Percentiles rank a stretch among this genome's conserved stretches.
Evolutionary conservation across 2,888 invertebrate species (phyloP).

Genomic region (Cantharis nigra): DNA sequence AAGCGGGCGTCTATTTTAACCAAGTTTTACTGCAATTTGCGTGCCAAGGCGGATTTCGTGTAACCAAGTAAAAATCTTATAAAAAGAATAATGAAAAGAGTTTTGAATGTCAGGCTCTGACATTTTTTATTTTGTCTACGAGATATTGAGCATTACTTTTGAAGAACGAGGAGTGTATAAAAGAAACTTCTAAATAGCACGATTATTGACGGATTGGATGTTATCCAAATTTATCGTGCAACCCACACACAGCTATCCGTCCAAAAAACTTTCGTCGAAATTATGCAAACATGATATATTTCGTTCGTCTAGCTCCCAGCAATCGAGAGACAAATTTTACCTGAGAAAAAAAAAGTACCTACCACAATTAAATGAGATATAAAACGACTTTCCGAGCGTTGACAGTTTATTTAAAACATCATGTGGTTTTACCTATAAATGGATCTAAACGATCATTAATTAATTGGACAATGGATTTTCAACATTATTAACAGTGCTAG

Average conservation of each 20-base stretch:
- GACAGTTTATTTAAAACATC: neutral
- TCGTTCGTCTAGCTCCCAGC: neutral
- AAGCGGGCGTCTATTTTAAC: neutral
- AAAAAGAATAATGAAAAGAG: neutral
- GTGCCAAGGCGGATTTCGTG: neutral
- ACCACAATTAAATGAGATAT: neutral
- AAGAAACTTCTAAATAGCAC: slow-evolving; percentile 21
- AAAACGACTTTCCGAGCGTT: neutral
- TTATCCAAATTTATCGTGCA: slow-evolving; percentile 20
- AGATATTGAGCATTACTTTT: slow-evolving; percentile 2
- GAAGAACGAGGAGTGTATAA: neutral
- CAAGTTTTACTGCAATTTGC: neutral
- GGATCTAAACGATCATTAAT: neutral
- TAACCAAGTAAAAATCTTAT: neutral
- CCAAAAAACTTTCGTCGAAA: slow-evolving; percentile 21
- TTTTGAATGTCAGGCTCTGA: slow-evolving; percentile 7
- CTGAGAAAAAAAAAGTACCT: neutral
- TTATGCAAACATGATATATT: slow-evolving; percentile 12
- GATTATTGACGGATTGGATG: slow-evolving; percentile 23
- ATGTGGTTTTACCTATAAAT: neutral
- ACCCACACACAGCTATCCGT: slow-evolving; percentile 17
- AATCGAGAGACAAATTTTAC: neutral
- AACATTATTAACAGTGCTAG: neutral
- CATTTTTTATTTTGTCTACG: slow-evolving; percentile 7
- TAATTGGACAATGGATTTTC: neutral